These are phyloP conservation scores for Tetrax tetrax DNA, from an alignment of 2,113 vertebrate genomes.

Conservation along the genomic window DNA sequence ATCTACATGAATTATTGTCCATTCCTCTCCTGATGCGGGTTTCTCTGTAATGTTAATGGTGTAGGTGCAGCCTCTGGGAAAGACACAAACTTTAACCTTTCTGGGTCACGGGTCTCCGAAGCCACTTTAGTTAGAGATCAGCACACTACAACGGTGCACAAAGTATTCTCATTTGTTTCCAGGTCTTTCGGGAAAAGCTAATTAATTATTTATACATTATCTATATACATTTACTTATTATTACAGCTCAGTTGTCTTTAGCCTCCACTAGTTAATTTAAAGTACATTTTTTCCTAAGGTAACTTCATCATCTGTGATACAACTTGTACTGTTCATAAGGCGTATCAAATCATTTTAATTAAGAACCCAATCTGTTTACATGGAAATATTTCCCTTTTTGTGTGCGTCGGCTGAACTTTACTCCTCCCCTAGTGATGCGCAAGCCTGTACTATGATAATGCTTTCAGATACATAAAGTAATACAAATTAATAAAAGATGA, in stretches of 20 bases:
- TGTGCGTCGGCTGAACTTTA: background rate
- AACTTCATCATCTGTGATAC: background rate
- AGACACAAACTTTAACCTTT: slow-evolving; percentile 70
- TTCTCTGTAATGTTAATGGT: slow-evolving; percentile 64
- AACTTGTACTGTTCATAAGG: slow-evolving; percentile 18
- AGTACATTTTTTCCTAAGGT: slow-evolving; percentile 45
- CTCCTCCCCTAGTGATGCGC: background rate
- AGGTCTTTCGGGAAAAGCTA: slow-evolving; percentile 33
- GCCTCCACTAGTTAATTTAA: slow-evolving; percentile 12
- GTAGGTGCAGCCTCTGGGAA: slow-evolving; percentile 66
- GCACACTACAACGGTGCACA: background rate
- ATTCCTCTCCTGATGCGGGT: slow-evolving; percentile 8
- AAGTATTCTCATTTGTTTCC: slow-evolving; percentile 34
- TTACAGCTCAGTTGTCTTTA: slow-evolving; percentile 41
- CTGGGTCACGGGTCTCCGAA: slow-evolving; percentile 45
- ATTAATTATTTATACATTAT: slow-evolving; percentile 51
- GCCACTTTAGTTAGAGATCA: slow-evolving; percentile 27
- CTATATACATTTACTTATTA: slow-evolving; percentile 36
- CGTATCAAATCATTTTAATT: slow-evolving; percentile 29
- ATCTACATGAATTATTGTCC: slow-evolving; percentile 55
- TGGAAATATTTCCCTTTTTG: background rate
- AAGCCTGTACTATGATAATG: background rate
- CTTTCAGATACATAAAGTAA: background rate
- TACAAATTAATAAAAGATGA: background rate
- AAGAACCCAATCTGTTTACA: background rate